Evolutionary conservation across 1,140 invertebrate species (phyloP).

Genomic region (Neelides sp.): DNA sequence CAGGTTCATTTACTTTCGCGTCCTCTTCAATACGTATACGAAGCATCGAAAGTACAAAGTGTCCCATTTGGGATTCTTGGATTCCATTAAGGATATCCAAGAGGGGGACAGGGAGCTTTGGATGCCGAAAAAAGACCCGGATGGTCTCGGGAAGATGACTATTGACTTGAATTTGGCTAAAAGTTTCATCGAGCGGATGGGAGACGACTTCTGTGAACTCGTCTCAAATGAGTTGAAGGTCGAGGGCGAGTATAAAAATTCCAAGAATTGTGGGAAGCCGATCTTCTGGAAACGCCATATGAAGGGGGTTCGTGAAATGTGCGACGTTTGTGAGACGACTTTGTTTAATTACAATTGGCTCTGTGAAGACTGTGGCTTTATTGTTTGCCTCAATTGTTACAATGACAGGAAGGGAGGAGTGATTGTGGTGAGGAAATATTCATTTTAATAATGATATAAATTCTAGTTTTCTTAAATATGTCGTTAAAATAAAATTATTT

Average conservation of each 20-base stretch:
- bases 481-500: no score
- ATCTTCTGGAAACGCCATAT: conserved; percentile 92
- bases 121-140: no score
- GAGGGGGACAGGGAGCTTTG: no score
- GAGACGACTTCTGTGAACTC: conserved; percentile 91
- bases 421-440: conserved; percentile 6
- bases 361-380: conserved; percentile 91
- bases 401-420: conserved; percentile 43
- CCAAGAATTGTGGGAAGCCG: conserved; percentile 39
- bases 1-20: no score
- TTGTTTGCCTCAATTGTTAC: conserved; percentile 93
- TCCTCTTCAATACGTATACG: no score
- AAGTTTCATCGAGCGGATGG: conserved; percentile 79
- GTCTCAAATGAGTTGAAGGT: conserved; percentile 53
- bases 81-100: no score
- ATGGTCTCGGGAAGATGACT: no score
- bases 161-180: conserved; percentile 78
- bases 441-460: conserved; percentile 38
- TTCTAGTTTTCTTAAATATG: no score
- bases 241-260: no score
- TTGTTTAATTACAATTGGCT: conserved; percentile 97
- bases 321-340: conserved; percentile 95
- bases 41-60: no score
- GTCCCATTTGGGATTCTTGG: no score
- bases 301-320: conserved; percentile 91